These are phyloP conservation scores for Erebia aethiops DNA, from an alignment of 2,888 invertebrate species.

Conservation along the genomic window DNA sequence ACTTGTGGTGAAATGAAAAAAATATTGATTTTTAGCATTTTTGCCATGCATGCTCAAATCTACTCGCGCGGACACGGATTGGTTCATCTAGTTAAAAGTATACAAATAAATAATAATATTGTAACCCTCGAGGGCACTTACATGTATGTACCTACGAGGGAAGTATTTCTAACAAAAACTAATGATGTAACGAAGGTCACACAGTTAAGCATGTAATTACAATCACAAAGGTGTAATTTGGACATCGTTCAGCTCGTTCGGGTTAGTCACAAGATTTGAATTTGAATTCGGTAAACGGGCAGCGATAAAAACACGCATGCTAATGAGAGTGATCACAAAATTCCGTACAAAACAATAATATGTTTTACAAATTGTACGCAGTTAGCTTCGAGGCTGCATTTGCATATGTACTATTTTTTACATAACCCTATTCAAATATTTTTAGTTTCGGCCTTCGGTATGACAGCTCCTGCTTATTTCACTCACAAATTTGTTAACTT, in stretches of 20 bases:
- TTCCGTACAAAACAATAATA: slow-evolving; percentile 2
- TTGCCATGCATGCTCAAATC: too few species aligned
- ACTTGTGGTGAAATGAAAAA: too few species aligned
- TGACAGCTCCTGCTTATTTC: too few species aligned
- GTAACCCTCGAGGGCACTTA: slow-evolving; percentile 23
- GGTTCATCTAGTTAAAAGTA: too few species aligned
- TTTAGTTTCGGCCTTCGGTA: too few species aligned
- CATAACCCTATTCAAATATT: background rate
- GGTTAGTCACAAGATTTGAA: slow-evolving; percentile 17
- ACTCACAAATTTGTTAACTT: too few species aligned
- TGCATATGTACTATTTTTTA: background rate
- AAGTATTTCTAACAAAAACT: slow-evolving; percentile 46
- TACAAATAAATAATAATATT: background rate
- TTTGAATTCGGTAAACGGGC: slow-evolving; percentile 16
- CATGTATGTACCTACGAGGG: slow-evolving; percentile 61
- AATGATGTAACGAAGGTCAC: slow-evolving; percentile 54
- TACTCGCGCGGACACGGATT: too few species aligned
- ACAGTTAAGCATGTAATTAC: slow-evolving; percentile 55
- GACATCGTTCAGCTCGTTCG: slow-evolving; percentile 8
- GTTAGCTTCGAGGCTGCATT: background rate
- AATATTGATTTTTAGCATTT: too few species aligned
- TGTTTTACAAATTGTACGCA: slow-evolving; percentile 2
- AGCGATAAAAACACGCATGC: slow-evolving; percentile 15
- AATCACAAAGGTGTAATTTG: slow-evolving; percentile 35
- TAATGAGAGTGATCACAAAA: slow-evolving; percentile 12